A percentile compares a stretch with the other conserved stretches of the same genome.
Evolutionary conservation across 2,113 vertebrate species (phyloP).

Genomic region (Laterallus jamaicensis): DNA sequence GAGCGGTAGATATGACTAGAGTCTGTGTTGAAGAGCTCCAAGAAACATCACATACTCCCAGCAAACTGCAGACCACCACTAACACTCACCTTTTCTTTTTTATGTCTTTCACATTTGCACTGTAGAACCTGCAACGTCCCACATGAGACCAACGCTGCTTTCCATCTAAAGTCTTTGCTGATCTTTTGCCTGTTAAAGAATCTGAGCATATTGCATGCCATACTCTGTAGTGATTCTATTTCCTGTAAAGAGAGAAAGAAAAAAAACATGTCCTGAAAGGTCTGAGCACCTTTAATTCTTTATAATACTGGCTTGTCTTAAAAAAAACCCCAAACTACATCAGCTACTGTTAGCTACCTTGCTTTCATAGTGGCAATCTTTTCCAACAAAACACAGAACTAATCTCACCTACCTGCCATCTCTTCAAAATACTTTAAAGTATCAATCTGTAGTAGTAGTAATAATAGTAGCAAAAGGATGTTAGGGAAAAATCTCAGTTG

Average conservation of each 20-base stretch:
- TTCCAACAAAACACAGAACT: background rate
- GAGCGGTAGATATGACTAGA: background rate
- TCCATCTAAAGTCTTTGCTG: conserved; percentile 12
- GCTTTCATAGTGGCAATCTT: background rate
- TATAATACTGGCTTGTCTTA: background rate
- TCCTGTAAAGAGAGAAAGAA: conserved; percentile 36
- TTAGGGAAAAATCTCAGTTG: background rate
- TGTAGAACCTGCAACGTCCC: conserved; percentile 33
- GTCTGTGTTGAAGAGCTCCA: background rate
- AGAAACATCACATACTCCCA: background rate
- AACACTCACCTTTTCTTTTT: conserved; percentile 34
- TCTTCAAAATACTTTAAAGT: background rate
- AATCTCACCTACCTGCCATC: background rate
- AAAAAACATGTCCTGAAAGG: background rate
- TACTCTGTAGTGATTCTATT: conserved; percentile 30
- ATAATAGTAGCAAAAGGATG: background rate
- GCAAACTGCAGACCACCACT: background rate
- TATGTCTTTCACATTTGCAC: conserved; percentile 41
- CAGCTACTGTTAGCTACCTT: background rate
- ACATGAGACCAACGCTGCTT: conserved; percentile 40
- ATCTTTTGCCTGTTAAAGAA: conserved; percentile 18
- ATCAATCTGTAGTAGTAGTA: background rate
- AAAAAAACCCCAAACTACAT: background rate
- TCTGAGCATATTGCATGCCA: conserved; percentile 55
- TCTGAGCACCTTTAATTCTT: background rate